Conservation (phyloP, 2,113 vertebrate genomes). For the Rutilus rutilus region DNA sequence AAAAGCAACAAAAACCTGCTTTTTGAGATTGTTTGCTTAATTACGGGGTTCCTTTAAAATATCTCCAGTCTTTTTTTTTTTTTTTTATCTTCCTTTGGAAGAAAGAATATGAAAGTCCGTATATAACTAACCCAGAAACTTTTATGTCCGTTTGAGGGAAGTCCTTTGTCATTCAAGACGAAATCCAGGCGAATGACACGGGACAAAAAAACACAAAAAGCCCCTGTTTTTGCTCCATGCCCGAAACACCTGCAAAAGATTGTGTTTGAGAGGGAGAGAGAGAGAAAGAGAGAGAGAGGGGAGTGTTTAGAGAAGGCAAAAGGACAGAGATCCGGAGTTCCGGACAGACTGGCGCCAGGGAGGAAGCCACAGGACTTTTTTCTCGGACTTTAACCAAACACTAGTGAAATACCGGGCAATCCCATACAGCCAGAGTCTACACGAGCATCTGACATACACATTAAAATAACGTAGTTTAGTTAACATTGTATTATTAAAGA, state of each 20-base stretch:
- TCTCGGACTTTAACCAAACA: conserved; percentile 80
- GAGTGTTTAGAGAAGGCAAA: conserved; percentile 79
- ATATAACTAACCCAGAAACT: conserved; percentile 54
- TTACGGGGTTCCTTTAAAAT: conserved; percentile 65
- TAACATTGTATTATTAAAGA: neutral
- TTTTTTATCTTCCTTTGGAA: conserved; percentile 59
- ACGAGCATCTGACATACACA: neutral
- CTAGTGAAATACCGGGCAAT: conserved; percentile 77
- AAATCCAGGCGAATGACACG: conserved; percentile 60
- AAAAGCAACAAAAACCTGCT: conserved; percentile 67
- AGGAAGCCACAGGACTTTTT: conserved; percentile 80
- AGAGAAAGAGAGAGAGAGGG: conserved; percentile 61
- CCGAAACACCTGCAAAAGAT: conserved; percentile 86
- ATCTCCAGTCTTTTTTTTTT: neutral
- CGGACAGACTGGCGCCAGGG: conserved; percentile 83
- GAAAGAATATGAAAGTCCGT: conserved; percentile 51
- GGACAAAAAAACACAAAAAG: conserved; percentile 73
- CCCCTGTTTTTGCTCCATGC: conserved; percentile 63
- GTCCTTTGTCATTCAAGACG: conserved; percentile 63
- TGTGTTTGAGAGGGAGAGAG: conserved; percentile 71
- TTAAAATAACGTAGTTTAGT: neutral
- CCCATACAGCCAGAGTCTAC: conserved; percentile 54
- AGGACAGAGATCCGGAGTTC: conserved; percentile 78
- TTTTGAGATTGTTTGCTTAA: conserved; percentile 81
- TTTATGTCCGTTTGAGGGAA: conserved; percentile 77